Evolutionary conservation across 23 tunicate species (phyloP).

Genomic region (Corella eumyota): DNA sequence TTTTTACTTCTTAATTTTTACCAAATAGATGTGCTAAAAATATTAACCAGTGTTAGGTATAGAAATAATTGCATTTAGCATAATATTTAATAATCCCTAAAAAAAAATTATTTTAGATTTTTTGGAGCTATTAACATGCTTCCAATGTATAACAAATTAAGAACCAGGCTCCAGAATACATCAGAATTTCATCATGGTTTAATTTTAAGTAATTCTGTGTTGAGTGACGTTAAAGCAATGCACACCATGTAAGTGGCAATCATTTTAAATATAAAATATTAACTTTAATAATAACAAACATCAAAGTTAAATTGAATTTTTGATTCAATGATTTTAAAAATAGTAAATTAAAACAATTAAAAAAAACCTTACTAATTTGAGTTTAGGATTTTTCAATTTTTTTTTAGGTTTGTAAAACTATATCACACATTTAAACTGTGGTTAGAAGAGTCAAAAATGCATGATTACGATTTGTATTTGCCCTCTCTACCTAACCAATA

Average conservation of each 20-base stretch:
- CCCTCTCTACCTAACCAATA: constrained; percentile 83
- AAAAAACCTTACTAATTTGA: neutral
- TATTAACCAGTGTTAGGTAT: neutral
- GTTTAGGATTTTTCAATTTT: neutral
- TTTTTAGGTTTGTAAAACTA: constrained; percentile 21
- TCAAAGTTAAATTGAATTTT: neutral
- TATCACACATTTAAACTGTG: constrained; percentile 62
- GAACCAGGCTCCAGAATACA: constrained; percentile 22
- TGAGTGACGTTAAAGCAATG: neutral
- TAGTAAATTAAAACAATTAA: neutral
- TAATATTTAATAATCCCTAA: too few relatives aligned
- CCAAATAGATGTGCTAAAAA: neutral
- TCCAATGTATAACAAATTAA: constrained; percentile 31
- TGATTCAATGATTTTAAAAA: neutral
- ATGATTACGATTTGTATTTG: constrained; percentile 62
- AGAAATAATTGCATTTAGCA: neutral
- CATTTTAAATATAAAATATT: too few relatives aligned
- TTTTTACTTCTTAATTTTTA: neutral
- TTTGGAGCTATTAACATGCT: constrained; percentile 43
- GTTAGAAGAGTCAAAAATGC: constrained; percentile 72
- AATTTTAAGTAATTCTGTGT: constrained; percentile 10
- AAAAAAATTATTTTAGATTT: constrained; percentile 24
- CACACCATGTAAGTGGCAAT: constrained; percentile 9
- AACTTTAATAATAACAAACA: neutral
- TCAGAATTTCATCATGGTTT: constrained; percentile 38